Base-by-base conservation (phyloP, 2,113 vertebrate genomes). In the Seriola rivoliana region DNA sequence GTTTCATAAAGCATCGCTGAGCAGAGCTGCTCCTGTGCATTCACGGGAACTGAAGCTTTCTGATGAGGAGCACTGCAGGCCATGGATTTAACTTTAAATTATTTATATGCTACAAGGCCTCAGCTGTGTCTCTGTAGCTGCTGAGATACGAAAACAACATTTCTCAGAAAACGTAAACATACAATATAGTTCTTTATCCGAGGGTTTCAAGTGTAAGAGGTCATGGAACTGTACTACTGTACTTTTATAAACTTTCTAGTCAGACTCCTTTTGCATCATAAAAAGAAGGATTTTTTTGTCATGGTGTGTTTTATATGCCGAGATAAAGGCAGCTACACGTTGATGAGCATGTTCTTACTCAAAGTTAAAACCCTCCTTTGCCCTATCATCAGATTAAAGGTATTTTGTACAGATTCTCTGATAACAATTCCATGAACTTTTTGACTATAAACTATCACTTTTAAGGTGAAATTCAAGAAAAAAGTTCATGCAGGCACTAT, bases 1-100 rank as follows among this genome's bases (percentile, higher is more conserved):
- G 71, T 78, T 88, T 85, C 46, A 73, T 55, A 54, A 73, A 80
- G 85, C 76, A 68, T 91, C 57, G 50, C 71, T 78, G 85, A 75
- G 85, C 74, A 81, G 82, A 85, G 81, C 73, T 70, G 79, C 72
- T 68, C 60, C 64, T 48, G 69, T 72, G 73, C 80, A 78, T 72
- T 75, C 70, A 75, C 3, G 34, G 58, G 85, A 85, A 84, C 78
- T 46, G 52, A 80, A 68, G 72, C 67, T 67, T 80, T 68, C 42
- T 48, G 50, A 85, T 34, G 16, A 75, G 78, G 44, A 82, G 40
- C 11, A 13, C 23, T 29, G 29, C 62, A 46, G 44, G 21, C 59
- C 40, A 55, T 75, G 21, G 58, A 78, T 80, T 74, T 74, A 55
- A 75, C 64, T 67, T 76, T 84, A 32, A 78, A 78, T 76, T 54